Evolutionary conservation across 2,888 invertebrate species (phyloP), one percentile per base, ranked within the genome.

Genomic region (Mycalesis mineus): DNA sequence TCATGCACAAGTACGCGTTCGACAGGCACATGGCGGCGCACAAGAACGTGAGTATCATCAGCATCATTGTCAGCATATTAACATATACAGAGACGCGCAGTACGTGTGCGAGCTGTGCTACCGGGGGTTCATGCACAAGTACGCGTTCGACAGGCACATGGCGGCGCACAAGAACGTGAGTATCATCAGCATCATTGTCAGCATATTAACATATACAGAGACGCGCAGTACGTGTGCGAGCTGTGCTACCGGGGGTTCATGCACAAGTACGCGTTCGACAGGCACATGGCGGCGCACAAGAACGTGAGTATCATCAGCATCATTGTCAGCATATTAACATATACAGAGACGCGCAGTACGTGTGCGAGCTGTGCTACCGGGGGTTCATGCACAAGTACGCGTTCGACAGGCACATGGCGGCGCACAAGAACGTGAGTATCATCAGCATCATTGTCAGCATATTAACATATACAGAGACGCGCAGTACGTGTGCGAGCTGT

Each of bases 51-150:
- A 52, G 52, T 52, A 33, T n/a, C n/a, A n/a, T n/a, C n/a, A n/a
- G n/a, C n/a, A n/a, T n/a, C n/a, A n/a, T n/a, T n/a, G n/a, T n/a
- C n/a, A n/a, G n/a, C n/a, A n/a, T n/a, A n/a, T n/a, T n/a, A 15
- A 31, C 1, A n/a, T 7, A 2, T 50, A 39, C 17, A 36, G 28
- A 22, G 40, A 44, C 37, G 42, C 56, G 7, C 13, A 42, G 28
- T 50, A 33, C 40, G n/a, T n/a, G n/a, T 56, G 56, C 37, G 11
- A 33, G 9, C n/a, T 50, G 11, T 56, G 56, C 7, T 56, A 15
- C n/a, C 11, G 42, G 7, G 56, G 49, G 8, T 56, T 50, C 28
- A 29, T 40, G 50, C 22, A 42, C 28, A 42, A 44, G 1, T 31
- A 42, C 2, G 50, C 56, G 7, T 36, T 13, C 14, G 22, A 40